phyloP scores from a whole-genome alignment of 2,113 vertebrate species.

The Chaetorhynchus papuensis region DNA sequence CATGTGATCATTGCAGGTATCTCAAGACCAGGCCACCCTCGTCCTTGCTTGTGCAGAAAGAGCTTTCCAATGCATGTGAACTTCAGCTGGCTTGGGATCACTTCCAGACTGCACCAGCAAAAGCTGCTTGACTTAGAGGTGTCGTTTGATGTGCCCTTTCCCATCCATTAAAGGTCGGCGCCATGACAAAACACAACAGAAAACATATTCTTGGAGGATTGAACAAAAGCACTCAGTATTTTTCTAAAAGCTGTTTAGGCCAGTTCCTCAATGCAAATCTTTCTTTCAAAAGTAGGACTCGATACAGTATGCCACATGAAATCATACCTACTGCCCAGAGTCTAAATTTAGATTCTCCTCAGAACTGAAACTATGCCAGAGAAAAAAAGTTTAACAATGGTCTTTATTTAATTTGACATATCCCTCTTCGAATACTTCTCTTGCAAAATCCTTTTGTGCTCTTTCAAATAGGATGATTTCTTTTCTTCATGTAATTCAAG shows the following conservation, averaged over 20 bases:
- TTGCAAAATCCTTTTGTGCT: neutral
- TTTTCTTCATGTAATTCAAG: neutral
- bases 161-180: neutral
- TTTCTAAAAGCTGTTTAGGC: neutral
- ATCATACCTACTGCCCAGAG: neutral
- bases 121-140: neutral
- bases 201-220: neutral
- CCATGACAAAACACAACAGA: neutral
- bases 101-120: neutral
- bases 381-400: neutral
- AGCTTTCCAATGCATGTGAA: neutral
- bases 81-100: neutral
- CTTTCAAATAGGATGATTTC: neutral
- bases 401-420: conserved; percentile 40
- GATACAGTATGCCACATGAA: neutral
- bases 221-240: neutral
- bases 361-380: neutral
- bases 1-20: neutral
- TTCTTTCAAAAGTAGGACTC: neutral
- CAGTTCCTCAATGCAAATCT: neutral
- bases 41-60: neutral
- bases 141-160: neutral
- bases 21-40: neutral
- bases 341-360: conserved; percentile 50
- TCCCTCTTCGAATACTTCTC: neutral